Base-by-base conservation (phyloP, 2,113 vertebrate genomes). In the Pachycephala philippinensis region DNA sequence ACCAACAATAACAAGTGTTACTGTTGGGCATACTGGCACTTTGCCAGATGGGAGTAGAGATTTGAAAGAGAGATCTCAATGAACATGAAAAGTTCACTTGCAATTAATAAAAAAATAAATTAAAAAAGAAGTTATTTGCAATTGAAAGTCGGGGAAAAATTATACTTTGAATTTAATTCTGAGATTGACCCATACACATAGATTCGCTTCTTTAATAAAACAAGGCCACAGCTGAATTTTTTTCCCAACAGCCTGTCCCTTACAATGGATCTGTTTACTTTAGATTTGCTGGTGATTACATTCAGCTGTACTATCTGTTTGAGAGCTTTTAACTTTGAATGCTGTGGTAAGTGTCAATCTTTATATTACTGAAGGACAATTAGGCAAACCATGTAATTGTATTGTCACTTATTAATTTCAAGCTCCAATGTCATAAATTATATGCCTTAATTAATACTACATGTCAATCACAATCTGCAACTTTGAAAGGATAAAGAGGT, bases 341-440 rank as follows among this genome's bases (percentile, higher is more conserved):
- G 80, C 89, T 49, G 72, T 71, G 59, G 54, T 94, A 87, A 95
- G 92, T 96, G 98, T 97, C 98, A 98, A 79, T 97, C 97, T 97
- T 92, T 94, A 79, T 93, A 95, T 96, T 92, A 97, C 97, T 74
- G 97, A 97, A 97, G 97, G 97, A 98, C 98, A 98, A 98, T 98
- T 98, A 98, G 96, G 98, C 97, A 97, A 95, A 96, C 89, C 97
- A 72, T 98, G 98, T 98, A 98, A 98, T 98, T 98, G 97, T 96
- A 96, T 98, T 97, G 97, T 97, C 98, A 98, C 95, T 97, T 98
- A 98, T 98, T 98, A 98, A 98, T 98, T 98, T 98, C 97, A 87
- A 98, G 97, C 89, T 97, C 93, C 96, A 89, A 66, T 98, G 97
- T 98, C 98, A 98, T 98, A 98, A 98, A 98, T 97, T 97, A 97